phyloP scores from a whole-genome alignment of 2,797 vertebrate species.

The Halcyon leucocephala region DNA sequence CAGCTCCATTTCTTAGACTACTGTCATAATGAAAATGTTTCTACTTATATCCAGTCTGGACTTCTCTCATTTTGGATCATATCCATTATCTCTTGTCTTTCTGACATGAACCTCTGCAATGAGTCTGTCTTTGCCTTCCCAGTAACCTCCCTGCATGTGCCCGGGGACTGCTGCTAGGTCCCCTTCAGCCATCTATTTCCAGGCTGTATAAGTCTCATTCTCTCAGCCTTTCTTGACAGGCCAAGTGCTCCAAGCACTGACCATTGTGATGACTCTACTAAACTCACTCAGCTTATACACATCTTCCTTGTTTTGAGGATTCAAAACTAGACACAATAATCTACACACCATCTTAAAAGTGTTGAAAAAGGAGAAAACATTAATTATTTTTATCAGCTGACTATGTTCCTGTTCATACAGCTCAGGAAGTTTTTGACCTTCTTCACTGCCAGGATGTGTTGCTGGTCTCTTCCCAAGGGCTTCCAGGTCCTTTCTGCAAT shows the following conservation, averaged over 20 bases:
- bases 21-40: not conserved
- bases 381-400: not conserved
- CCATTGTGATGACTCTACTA: fast-evolving
- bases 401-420: not conserved
- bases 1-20: not conserved
- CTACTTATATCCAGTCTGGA: not conserved
- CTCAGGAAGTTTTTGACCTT: not conserved
- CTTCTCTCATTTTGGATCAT: not conserved
- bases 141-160: not conserved
- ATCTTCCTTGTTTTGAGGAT: not conserved
- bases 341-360: not conserved
- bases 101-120: not conserved
- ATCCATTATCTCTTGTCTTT: not conserved
- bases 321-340: not conserved
- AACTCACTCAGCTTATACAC: not conserved
- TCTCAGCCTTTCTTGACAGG: not conserved
- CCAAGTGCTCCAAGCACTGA: not conserved
- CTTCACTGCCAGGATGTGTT: not conserved
- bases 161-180: not conserved
- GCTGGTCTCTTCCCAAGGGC: not conserved
- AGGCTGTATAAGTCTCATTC: not conserved
- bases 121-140: not conserved
- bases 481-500: not conserved
- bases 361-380: not conserved
- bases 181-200: not conserved